Base-by-base conservation (phyloP, 2,797 vertebrate genomes). In the Novumbra hubbsi region DNA sequence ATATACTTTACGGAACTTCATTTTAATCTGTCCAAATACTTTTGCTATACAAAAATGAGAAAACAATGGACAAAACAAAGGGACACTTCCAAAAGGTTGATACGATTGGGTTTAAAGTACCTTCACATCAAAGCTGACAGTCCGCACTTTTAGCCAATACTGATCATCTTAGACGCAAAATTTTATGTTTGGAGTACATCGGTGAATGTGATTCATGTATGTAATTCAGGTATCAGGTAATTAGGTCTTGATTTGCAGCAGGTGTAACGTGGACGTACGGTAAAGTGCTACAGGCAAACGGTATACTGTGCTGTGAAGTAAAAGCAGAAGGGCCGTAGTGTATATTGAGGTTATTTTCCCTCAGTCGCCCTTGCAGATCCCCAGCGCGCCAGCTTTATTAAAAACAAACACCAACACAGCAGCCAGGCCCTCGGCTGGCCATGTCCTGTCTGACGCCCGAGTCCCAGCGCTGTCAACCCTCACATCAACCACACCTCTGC, bases 321-420 rank as follows among this genome's bases (percentile, higher is more conserved):
- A 21, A 9, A 57, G 19, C n/a, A 57, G 52, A 77, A 76, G n/a
- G n/a, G 21, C n/a, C 21, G 52, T 57, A 4, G 2, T n/a, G 80
- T 83, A 71, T 80, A 19, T 81, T 50, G 71, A 68, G 50, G 78
- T 82, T 84, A 82, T 88, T 86, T 57, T 75, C 83, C 17, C 78
- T 28, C 73, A 63, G 74, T 66, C 49, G 24, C 16, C 38, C 27
- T 30, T 32, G 75, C 83, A 84, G 78, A 82, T 83, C 84, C 21
- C 84, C 70, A 78, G 76, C 81, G 78, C 77, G 75, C 84, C 68
- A 71, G 74, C 72, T 80, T 90, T 92, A 91, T 90, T 92, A 88
- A 92, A 91, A 87, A 88, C 90, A 90, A 90, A 92, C 86, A 91
- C 69, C 79, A 75, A 74, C 78, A 63, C 81, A 80, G 79, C 85